Percentiles rank a stretch among this genome's conserved stretches.
Conservation (phyloP, 2,797 vertebrate genomes). For the Alosa sapidissima region DNA sequence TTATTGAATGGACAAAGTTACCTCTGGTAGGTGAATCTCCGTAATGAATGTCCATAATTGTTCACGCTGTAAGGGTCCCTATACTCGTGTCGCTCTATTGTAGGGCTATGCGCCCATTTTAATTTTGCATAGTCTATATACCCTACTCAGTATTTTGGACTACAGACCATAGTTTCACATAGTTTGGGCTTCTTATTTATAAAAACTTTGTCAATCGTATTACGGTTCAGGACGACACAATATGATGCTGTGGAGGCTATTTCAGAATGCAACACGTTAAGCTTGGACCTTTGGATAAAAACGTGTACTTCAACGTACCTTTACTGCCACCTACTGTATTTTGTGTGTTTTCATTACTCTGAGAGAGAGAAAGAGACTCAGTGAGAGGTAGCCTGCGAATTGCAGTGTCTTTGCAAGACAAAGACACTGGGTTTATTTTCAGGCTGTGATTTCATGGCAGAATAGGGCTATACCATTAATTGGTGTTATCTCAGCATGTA, state of each 20-base stretch:
- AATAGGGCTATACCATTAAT: not conserved
- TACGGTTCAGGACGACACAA: not conserved
- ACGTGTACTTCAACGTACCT: not conserved
- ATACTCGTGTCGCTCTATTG: not conserved
- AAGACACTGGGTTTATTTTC: too few relatives aligned
- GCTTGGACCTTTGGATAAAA: too few relatives aligned
- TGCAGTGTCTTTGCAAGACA: too few relatives aligned
- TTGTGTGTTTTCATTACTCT: not conserved
- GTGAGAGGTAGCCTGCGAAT: too few relatives aligned
- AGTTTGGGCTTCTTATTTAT: too few relatives aligned
- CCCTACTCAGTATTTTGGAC: too few relatives aligned
- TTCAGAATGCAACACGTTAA: not conserved
- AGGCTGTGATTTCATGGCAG: not conserved
- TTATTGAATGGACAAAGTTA: not conserved
- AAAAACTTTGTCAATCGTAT: too few relatives aligned
- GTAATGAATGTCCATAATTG: not conserved
- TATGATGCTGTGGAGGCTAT: not conserved
- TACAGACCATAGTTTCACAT: too few relatives aligned
- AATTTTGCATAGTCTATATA: too few relatives aligned
- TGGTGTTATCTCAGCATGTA: not conserved
- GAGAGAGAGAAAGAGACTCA: not conserved
- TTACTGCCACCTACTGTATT: slow-evolving; percentile 18
- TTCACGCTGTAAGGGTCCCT: not conserved
- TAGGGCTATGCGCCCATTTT: not conserved
- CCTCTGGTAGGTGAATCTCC: not conserved